These are phyloP conservation scores for Parapristionchus giblindavisi DNA, from an alignment of 2,888 invertebrate species.

Conservation along the genomic window DNA sequence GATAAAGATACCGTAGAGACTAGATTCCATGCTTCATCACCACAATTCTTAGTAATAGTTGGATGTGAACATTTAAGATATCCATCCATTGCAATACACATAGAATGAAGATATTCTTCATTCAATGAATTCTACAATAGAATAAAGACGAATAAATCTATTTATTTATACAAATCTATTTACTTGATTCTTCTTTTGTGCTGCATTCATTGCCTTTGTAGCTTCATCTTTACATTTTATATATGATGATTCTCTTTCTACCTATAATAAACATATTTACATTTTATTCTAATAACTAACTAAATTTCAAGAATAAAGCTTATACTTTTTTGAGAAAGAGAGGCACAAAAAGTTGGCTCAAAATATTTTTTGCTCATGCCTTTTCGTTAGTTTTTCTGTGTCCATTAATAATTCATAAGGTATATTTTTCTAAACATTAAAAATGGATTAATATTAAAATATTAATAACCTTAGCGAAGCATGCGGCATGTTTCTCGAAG, in stretches of 20 bases:
- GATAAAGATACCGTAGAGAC: slow-evolving; percentile 61
- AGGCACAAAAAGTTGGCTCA: too few species aligned
- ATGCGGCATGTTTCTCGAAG: slow-evolving; percentile 66
- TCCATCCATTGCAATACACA: slow-evolving; percentile 67
- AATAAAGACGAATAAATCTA: not conserved
- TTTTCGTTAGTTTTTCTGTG: too few species aligned
- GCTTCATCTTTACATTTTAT: slow-evolving; percentile 64
- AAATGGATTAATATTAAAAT: not conserved
- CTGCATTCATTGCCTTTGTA: slow-evolving; percentile 62
- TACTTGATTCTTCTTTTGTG: slow-evolving; percentile 45
- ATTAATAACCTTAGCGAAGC: slow-evolving; percentile 63
- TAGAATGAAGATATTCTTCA: slow-evolving; percentile 56
- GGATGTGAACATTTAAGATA: slow-evolving; percentile 68
- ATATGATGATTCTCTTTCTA: slow-evolving; percentile 64
- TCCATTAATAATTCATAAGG: too few species aligned
- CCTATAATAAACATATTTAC: slow-evolving; percentile 44
- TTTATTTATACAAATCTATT: not conserved
- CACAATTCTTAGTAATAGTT: slow-evolving; percentile 63
- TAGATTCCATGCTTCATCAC: slow-evolving; percentile 64
- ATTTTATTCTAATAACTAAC: not conserved
- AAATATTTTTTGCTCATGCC: too few species aligned
- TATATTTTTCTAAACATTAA: not conserved
- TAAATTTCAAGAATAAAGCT: not conserved
- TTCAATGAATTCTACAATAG: slow-evolving; percentile 47
- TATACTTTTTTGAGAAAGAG: too few species aligned